Conservation (phyloP, 1,140 invertebrate genomes). For the Ooceraea biroi region DNA sequence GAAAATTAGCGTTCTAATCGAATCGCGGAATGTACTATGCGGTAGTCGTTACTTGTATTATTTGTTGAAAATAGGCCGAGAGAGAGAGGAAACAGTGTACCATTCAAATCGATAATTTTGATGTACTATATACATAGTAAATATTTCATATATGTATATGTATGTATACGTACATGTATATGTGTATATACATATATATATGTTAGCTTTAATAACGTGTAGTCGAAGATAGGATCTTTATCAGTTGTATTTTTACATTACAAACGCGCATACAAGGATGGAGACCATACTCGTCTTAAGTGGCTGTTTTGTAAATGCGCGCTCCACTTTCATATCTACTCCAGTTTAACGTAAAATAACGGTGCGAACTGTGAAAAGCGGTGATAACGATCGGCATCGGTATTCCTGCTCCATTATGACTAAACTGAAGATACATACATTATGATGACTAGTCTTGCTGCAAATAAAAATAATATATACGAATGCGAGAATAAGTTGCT, state of each 20-base stretch:
- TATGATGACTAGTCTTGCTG: conserved; percentile 42
- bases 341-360: conserved; percentile 6
- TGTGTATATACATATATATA: conserved; percentile 19
- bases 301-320: conserved; percentile 31
- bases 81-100: conserved; percentile 37
- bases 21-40: conserved; percentile 24
- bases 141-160: conserved; percentile 59
- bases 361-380: too few relatives aligned
- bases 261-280: neutral
- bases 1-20: conserved; percentile 15
- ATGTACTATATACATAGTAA: conserved; percentile 84
- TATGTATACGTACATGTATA: too few relatives aligned
- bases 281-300: conserved; percentile 16
- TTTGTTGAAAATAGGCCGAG: conserved; percentile 2
- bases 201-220: conserved; percentile 44
- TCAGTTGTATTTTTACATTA: conserved; percentile 26
- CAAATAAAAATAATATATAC: conserved; percentile 12
- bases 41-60: conserved; percentile 32
- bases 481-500: neutral
- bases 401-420: neutral
- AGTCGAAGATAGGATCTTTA: conserved; percentile 42
- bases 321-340: conserved; percentile 40
- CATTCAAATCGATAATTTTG: conserved; percentile 69
- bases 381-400: conserved; percentile 3
- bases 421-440: conserved; percentile 30